These are phyloP conservation scores for Silurus aristotelis DNA, from an alignment of 2,797 vertebrate species.

Conservation along the genomic window DNA sequence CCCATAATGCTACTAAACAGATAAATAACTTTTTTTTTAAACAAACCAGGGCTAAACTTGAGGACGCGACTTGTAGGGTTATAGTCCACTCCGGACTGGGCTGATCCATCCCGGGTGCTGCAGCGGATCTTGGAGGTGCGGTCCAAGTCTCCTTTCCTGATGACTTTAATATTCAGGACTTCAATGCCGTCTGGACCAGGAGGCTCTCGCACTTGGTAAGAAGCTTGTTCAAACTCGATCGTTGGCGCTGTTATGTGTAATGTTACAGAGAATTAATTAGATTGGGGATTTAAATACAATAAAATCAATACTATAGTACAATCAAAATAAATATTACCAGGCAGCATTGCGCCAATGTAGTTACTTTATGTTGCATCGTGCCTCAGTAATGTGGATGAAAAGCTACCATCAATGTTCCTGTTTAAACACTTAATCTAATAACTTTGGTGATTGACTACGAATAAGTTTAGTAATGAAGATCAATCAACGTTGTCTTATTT, in stretches of 20 bases:
- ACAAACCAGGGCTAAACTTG: conserved; percentile 90
- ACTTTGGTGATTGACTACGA: neutral
- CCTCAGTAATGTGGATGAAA: neutral
- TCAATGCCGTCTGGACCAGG: conserved; percentile 85
- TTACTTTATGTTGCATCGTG: neutral
- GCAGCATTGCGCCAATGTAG: neutral
- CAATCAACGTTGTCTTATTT: neutral
- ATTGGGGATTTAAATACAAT: neutral
- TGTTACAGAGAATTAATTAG: neutral
- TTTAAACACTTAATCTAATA: neutral
- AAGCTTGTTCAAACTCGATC: conserved; percentile 91
- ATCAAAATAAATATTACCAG: neutral
- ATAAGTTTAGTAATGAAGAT: neutral
- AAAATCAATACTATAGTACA: too few relatives aligned
- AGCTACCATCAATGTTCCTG: neutral
- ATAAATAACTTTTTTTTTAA: neutral
- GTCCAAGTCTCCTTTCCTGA: conserved; percentile 89
- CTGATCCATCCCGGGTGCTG: conserved; percentile 95
- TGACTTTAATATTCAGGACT: conserved; percentile 84
- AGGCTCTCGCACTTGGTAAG: conserved; percentile 91
- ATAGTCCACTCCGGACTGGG: conserved; percentile 97
- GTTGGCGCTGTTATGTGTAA: conserved; percentile 82
- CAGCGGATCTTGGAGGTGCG: conserved; percentile 94
- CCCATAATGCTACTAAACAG: too few relatives aligned
- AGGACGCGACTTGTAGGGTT: conserved; percentile 93